These are phyloP conservation scores for Notarius lentiginosus DNA, from an alignment of 2,113 vertebrate genomes.

Conservation along the genomic window DNA sequence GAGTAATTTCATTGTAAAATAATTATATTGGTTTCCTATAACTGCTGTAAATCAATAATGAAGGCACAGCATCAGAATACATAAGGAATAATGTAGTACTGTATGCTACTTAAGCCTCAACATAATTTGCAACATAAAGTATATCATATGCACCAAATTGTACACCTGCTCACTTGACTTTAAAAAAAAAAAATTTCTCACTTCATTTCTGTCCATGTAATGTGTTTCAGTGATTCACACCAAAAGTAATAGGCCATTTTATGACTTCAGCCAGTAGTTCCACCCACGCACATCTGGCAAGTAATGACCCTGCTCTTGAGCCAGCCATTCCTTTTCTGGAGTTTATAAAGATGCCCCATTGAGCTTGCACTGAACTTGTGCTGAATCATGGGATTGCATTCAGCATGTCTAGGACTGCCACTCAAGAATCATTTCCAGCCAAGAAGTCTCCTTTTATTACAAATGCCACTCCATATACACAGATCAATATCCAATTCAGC, in stretches of 20 bases:
- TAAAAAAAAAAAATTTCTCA: background rate
- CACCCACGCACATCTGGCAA: conserved; percentile 8
- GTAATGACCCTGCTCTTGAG: conserved; percentile 20
- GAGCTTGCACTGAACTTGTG: background rate
- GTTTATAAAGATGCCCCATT: conserved; percentile 9
- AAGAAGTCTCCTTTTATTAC: conserved; percentile 47
- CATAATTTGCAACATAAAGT: background rate
- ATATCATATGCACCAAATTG: background rate
- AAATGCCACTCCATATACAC: conserved; percentile 40
- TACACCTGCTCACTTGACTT: background rate
- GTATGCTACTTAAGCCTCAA: background rate
- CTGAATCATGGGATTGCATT: conserved; percentile 36
- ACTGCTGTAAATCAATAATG: conserved; percentile 31
- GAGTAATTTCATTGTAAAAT: conserved; percentile 29
- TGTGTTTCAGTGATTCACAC: conserved; percentile 18
- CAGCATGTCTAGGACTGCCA: conserved; percentile 24
- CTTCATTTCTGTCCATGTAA: background rate
- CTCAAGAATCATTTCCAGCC: conserved; percentile 39
- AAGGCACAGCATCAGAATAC: background rate
- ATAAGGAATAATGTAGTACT: background rate
- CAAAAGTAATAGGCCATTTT: conserved; percentile 32
- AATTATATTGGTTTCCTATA: conserved; percentile 35
- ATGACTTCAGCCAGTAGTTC: conserved; percentile 20
- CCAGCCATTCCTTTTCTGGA: background rate
- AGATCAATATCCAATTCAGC: conserved; percentile 74